Evolutionary conservation across 2,888 invertebrate genomes (phyloP), one percentile per base, ranked within the genome.

Genomic region (Anagyrus pseudococci): DNA sequence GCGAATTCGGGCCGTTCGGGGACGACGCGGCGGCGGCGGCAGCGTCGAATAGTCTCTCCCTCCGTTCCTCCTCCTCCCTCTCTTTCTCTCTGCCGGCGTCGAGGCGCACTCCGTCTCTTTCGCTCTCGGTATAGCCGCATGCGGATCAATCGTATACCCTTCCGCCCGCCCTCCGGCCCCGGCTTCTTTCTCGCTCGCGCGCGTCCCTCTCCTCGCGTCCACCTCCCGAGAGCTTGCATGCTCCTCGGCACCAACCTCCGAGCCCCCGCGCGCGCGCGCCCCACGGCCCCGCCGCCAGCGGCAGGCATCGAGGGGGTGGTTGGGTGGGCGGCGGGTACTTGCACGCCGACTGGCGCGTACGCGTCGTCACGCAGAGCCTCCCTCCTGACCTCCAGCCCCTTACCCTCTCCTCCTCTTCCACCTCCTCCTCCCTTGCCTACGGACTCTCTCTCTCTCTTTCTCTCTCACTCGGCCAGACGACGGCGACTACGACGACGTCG

Each of bases 281-380:
- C 10, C 4, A 29, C 4, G 29, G 29, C 29, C 29, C 29, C 29
- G 4, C 29, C 29, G 10, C 10, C 29, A 4, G 4, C 29, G 4
- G 29, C 6, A 29, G 29, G 33, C 33, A 4, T 15, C 33, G 2
- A 37, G 8, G 33, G 33, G 33, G 33, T 4, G 29, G 29, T 29
- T 4, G 33, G 2, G 33, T 10, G 10, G 33, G 33, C 15, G 33
- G 13, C 10, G 33, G 33, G 33, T 37, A n/a, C n/a, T n/a, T n/a
- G n/a, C n/a, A n/a, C n/a, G n/a, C n/a, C n/a, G n/a, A n/a, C n/a
- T n/a, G n/a, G 70, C 71, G 75, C 75, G 71, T 73, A 75, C 75
- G 77, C 77, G 76, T 77, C 73, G 76, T 76, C 76, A 78, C 78
- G 78, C 33, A 8, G 33, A 37, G 33, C 2, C 33, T 37, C 3